These are phyloP conservation scores for Caradrina kadenii DNA, from an alignment of 2,888 invertebrate species.

Conservation along the genomic window DNA sequence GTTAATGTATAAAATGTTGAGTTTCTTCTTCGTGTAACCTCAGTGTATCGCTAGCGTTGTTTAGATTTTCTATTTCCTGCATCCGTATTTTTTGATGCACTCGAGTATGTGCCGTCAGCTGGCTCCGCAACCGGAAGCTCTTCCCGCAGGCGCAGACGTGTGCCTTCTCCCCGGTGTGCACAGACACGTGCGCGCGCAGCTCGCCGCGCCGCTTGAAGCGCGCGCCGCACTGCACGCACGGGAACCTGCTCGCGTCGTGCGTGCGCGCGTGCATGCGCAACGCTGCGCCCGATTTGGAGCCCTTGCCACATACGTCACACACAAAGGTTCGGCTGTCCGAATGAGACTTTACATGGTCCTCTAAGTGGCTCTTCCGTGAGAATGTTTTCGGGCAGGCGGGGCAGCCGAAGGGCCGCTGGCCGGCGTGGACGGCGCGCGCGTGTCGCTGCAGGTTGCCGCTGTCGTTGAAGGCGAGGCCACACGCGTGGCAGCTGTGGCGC, in stretches of 20 bases:
- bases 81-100: slow-evolving; percentile 59
- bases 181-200: slow-evolving; percentile 87
- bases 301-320: slow-evolving; percentile 89
- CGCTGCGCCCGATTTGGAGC: slow-evolving; percentile 88
- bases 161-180: slow-evolving; percentile 90
- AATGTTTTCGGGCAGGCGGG: slow-evolving; percentile 85
- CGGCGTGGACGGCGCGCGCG: slow-evolving; percentile 84
- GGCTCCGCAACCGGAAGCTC: slow-evolving; percentile 85
- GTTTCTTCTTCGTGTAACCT: background rate
- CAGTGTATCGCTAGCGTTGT: background rate
- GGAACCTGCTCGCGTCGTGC: slow-evolving; percentile 76
- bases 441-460: slow-evolving; percentile 89
- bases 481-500: slow-evolving; percentile 87
- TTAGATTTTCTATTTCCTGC: background rate
- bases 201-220: slow-evolving; percentile 89
- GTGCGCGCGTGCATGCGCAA: slow-evolving; percentile 86
- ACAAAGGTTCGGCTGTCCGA: slow-evolving; percentile 82
- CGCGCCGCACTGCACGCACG: slow-evolving; percentile 89
- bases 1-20: background rate
- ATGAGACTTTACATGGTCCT: slow-evolving; percentile 89
- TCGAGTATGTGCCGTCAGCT: slow-evolving; percentile 71
- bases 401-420: slow-evolving; percentile 87
- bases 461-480: slow-evolving; percentile 88
- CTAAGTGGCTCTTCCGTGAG: slow-evolving; percentile 84
- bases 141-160: slow-evolving; percentile 89